Base-by-base conservation (phyloP, 2,797 vertebrate genomes). In the Streptopelia turtur region DNA sequence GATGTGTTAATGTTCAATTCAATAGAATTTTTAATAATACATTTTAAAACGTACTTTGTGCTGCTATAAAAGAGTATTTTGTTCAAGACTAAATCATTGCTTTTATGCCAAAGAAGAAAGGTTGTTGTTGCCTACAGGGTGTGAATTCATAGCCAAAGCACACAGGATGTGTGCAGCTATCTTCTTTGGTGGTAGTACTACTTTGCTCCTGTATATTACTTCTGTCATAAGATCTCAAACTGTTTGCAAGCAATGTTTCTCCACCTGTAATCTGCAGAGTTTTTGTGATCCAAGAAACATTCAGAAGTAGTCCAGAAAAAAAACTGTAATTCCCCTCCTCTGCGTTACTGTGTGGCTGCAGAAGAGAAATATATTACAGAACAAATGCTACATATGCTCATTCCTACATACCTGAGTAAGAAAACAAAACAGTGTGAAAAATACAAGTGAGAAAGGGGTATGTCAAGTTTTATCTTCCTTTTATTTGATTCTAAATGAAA, bases 71-170 rank as follows among this genome's bases (percentile, higher is more conserved):
- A 88, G 28, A 83, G 10, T 12, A 57, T 82, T 94, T 88, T 93
- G 30, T 93, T 94, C 27, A 20, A 90, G 77, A 81, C 35, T 76
- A 49, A 91, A 90, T 50, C 35, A 37, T 11, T 28, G 28, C 17
- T 96, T 96, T 94, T 72, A 87, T 84, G 56, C 56, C 39, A 68
- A 87, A 64, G 56, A 91, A 79, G 43, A 82, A 86, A 70, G 77
- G 65, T 76, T 90, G 28, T 4, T 94, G 45, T 57, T 87, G 75
- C 74, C 77, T 87, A 90, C 33, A 84, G 89, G 31, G 23, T 78
- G 66, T 78, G 87, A 89, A 88, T 76, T 85, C 80, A 35, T 16
- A 76, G 74, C 85, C 70, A 94, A 93, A 94, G 43, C 39, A 94
- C 60, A 88, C 80, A 82, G n/a, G 66, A 83, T 80, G 59, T 93